phyloP scores from a whole-genome alignment of 2,888 invertebrate species.

The Therioaphis trifolii region DNA sequence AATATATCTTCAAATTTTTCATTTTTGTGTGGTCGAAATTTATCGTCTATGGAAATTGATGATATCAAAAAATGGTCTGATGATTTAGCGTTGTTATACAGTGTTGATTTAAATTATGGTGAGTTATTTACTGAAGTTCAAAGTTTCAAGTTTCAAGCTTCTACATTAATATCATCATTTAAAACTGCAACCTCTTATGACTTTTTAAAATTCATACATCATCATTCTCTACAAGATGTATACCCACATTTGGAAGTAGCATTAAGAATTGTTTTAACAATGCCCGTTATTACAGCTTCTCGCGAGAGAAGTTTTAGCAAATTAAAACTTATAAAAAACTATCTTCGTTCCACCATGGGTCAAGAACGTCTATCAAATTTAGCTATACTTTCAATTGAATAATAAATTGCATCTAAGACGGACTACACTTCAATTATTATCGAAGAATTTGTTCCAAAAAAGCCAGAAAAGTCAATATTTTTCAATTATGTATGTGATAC shows the following conservation, averaged over 20 bases:
- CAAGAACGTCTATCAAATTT: background rate
- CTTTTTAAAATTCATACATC: background rate
- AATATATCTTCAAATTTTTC: constrained; percentile 11
- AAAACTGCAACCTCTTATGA: no score
- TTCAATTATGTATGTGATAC: no score
- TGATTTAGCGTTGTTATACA: background rate
- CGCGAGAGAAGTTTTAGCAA: no score
- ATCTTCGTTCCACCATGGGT: background rate
- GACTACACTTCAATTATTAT: background rate
- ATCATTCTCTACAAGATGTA: background rate
- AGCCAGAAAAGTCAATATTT: background rate
- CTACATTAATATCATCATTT: background rate
- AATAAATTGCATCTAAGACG: background rate
- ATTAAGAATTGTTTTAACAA: constrained; percentile 11
- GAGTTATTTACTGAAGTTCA: background rate
- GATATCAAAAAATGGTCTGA: background rate
- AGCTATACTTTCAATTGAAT: background rate
- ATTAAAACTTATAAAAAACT: no score
- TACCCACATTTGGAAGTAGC: background rate
- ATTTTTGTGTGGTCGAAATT: background rate
- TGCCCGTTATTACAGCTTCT: background rate
- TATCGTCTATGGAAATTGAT: background rate
- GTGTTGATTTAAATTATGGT: background rate
- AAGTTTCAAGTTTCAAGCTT: constrained; percentile 21
- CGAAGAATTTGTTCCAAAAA: background rate